These are phyloP conservation scores for Zeuzera pyrina DNA, from an alignment of 2,888 invertebrate genomes.

Conservation along the genomic window DNA sequence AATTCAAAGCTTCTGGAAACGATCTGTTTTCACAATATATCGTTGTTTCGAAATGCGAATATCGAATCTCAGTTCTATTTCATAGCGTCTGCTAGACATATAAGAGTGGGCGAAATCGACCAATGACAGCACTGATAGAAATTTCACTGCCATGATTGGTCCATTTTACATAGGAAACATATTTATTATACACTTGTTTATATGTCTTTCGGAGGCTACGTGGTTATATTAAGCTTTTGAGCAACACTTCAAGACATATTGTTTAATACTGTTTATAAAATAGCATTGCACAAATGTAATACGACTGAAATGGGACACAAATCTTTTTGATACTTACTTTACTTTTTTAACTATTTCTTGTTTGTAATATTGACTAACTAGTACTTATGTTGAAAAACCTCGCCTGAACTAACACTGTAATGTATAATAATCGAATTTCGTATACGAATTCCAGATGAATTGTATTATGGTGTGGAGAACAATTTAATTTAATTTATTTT, in stretches of 20 bases:
- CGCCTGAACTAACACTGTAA: constrained; percentile 32
- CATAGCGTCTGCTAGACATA: constrained; percentile 67
- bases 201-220: constrained; percentile 70
- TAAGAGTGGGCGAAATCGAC: constrained; percentile 62
- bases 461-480: too few relatives aligned
- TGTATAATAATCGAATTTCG: too few relatives aligned
- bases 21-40: neutral
- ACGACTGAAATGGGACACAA: constrained; percentile 71
- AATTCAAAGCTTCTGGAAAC: constrained; percentile 24
- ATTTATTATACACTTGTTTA: constrained; percentile 62
- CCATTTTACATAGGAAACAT: constrained; percentile 61
- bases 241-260: constrained; percentile 69
- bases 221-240: constrained; percentile 62
- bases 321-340: constrained; percentile 70
- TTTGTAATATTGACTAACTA: constrained; percentile 45
- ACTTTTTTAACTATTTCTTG: constrained; percentile 60
- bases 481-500: too few relatives aligned
- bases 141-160: constrained; percentile 70
- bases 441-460: neutral
- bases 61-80: constrained; percentile 50
- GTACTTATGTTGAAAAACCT: constrained; percentile 43
- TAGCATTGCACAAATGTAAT: constrained; percentile 66
- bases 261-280: constrained; percentile 54
- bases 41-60: constrained; percentile 37
- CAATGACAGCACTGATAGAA: constrained; percentile 66